Percentiles rank a stretch among this genome's conserved stretches.
phyloP scores from a whole-genome alignment of 2,888 invertebrate genomes.

The Aphidoletes aphidimyza region DNA sequence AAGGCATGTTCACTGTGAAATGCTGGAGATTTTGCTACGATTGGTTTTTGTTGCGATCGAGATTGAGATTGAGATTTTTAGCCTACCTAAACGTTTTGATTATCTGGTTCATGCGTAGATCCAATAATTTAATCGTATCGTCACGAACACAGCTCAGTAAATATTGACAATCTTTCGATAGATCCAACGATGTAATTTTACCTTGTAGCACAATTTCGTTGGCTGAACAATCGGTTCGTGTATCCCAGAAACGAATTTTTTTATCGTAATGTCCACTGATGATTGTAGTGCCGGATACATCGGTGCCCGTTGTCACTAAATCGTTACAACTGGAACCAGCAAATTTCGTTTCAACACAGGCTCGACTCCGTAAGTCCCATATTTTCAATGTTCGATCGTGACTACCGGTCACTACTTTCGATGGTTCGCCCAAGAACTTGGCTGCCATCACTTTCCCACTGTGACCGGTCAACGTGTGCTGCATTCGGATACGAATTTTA shows the following conservation, averaged over 20 bases:
- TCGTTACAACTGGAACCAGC: slow-evolving; percentile 98
- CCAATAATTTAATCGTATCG: slow-evolving; percentile 93
- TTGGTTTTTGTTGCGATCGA: too few species aligned
- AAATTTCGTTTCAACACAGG: slow-evolving; percentile 93
- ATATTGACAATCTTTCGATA: slow-evolving; percentile 90
- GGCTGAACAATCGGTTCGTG: slow-evolving; percentile 83
- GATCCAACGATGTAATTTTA: slow-evolving; percentile 93
- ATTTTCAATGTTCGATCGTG: slow-evolving; percentile 98
- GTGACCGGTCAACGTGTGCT: slow-evolving; percentile 72
- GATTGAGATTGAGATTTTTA: slow-evolving; percentile 55
- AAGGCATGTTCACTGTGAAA: too few species aligned
- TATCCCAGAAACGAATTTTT: slow-evolving; percentile 97
- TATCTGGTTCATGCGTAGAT: slow-evolving; percentile 93
- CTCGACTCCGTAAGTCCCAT: slow-evolving; percentile 95
- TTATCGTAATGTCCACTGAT: slow-evolving; percentile 99
- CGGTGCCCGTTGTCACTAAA: slow-evolving; percentile 89
- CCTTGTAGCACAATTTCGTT: slow-evolving; percentile 91
- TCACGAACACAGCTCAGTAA: slow-evolving; percentile 93
- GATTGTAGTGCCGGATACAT: slow-evolving; percentile 86
- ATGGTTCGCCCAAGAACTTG: slow-evolving; percentile 90
- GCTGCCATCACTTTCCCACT: slow-evolving; percentile 98
- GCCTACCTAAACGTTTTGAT: slow-evolving; percentile 88
- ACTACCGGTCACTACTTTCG: slow-evolving; percentile 96
- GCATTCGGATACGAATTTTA: slow-evolving; percentile 46
- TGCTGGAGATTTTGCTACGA: too few species aligned